Conservation (phyloP, 2,888 invertebrate species). For the Yponomeuta plumbellus region DNA sequence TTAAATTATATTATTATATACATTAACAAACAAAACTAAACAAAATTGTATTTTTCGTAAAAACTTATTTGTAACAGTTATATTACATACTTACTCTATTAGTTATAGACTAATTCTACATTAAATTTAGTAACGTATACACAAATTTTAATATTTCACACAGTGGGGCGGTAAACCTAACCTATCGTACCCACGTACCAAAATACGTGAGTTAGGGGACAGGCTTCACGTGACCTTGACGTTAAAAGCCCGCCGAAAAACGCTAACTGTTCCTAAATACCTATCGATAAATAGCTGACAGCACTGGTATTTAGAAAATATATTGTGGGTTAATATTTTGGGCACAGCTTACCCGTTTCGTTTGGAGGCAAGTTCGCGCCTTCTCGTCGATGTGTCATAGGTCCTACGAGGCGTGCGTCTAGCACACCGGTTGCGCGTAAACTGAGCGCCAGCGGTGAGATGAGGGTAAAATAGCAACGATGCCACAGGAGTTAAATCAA, state of each 20-base stretch:
- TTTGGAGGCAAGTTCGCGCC: constrained; percentile 25
- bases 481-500: background rate
- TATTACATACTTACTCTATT: too few relatives aligned
- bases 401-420: constrained; percentile 39
- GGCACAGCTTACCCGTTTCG: background rate
- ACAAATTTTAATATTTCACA: too few relatives aligned
- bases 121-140: too few relatives aligned
- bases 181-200: too few relatives aligned
- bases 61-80: too few relatives aligned
- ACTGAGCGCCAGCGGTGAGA: constrained; percentile 33
- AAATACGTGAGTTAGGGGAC: background rate
- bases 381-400: constrained; percentile 32
- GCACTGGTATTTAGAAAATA: background rate
- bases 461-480: background rate
- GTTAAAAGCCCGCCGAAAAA: background rate
- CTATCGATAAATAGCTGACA: too few relatives aligned
- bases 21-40: too few relatives aligned
- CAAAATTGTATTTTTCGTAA: too few relatives aligned
- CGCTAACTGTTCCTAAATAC: too few relatives aligned
- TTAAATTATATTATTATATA: too few relatives aligned
- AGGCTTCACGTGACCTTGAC: background rate
- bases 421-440: constrained; percentile 52
- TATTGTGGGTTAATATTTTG: background rate
- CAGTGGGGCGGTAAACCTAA: too few relatives aligned
- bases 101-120: too few relatives aligned